A percentile compares a stretch with the other conserved stretches of the same genome.
Evolutionary conservation across 2,888 invertebrate species (phyloP).

Genomic region (Sympetrum striolatum): DNA sequence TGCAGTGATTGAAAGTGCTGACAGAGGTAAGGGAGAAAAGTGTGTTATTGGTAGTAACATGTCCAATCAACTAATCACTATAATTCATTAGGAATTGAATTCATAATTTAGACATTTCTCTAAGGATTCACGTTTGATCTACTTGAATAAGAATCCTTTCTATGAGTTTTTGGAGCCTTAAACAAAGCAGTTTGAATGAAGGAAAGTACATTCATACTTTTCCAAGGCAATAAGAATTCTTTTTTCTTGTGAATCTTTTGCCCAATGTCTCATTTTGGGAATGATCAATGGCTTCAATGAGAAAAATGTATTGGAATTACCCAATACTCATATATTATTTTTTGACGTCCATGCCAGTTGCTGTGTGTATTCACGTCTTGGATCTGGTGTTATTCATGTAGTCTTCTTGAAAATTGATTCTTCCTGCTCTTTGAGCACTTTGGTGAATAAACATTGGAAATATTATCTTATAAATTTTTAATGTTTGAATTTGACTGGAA

Average conservation of each 20-base stretch:
- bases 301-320: not conserved
- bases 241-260: not conserved
- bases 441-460: not conserved
- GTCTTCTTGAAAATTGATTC: not conserved
- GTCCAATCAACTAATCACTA: slow-evolving; percentile 2
- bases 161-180: not conserved
- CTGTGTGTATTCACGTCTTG: slow-evolving; percentile 16
- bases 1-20: not conserved
- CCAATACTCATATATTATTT: not conserved
- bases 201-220: not conserved
- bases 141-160: not conserved
- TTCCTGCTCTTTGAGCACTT: not conserved
- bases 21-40: not conserved
- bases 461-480: not conserved
- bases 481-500: not conserved
- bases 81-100: slow-evolving; percentile 6
- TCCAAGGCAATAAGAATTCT: not conserved
- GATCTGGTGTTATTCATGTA: slow-evolving; percentile 28
- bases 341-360: slow-evolving; percentile 20
- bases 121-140: not conserved
- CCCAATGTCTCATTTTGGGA: not conserved
- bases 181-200: not conserved
- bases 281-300: not conserved
- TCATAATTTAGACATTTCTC: not conserved
- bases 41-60: not conserved